Percentiles rank a stretch among this genome's conserved stretches.
Evolutionary conservation across 2,113 vertebrate species (phyloP).

Genomic region (Microcebus lehilahytsara): DNA sequence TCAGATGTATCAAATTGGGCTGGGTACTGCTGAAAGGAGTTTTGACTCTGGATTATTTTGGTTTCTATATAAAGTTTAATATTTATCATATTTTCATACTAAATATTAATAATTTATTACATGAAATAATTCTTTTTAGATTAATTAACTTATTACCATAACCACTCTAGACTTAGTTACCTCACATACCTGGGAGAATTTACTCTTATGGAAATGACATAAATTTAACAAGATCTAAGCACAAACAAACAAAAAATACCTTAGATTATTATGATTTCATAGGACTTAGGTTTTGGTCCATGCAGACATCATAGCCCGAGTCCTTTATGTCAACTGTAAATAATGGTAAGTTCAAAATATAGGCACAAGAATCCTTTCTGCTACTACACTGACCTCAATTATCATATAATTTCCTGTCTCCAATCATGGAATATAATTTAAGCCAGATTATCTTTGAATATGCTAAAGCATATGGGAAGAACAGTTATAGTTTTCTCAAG

Average conservation of each 20-base stretch:
- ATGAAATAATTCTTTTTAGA: not conserved
- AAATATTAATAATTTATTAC: not conserved
- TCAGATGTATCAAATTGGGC: not conserved
- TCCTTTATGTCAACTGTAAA: slow-evolving; percentile 9
- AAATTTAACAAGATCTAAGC: not conserved
- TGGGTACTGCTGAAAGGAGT: not conserved
- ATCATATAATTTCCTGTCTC: not conserved
- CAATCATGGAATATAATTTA: not conserved
- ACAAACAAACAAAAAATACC: not conserved
- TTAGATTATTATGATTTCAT: not conserved
- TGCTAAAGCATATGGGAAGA: not conserved
- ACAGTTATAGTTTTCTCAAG: not conserved
- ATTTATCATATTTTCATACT: slow-evolving; percentile 8
- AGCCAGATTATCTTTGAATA: not conserved
- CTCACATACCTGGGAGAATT: not conserved
- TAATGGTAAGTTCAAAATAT: slow-evolving; percentile 2
- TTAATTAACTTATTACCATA: not conserved
- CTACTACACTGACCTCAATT: not conserved
- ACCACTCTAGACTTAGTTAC: not conserved
- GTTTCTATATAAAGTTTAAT: not conserved
- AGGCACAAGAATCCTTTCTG: not conserved
- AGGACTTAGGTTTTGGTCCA: not conserved
- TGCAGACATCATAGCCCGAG: not conserved
- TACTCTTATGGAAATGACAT: slow-evolving; percentile 6
- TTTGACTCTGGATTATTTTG: slow-evolving; percentile 9